Evolutionary conservation across 2,888 invertebrate species (phyloP), one percentile per base, ranked within the genome.

Genomic region (Alloscopus bannaensis): DNA sequence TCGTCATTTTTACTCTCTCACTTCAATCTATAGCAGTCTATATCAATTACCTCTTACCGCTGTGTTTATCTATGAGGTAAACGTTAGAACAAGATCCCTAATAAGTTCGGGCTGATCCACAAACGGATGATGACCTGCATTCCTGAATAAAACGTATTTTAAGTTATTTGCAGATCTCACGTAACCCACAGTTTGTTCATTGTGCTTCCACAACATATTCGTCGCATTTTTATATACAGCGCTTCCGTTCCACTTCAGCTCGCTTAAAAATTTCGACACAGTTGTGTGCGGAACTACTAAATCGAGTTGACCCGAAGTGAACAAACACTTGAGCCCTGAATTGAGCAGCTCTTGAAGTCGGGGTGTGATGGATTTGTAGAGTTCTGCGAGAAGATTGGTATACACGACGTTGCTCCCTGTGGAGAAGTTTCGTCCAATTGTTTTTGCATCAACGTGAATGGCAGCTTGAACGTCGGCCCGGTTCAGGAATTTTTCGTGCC

Each of bases 301-400:
- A 88, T 98, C 97, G 81, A 97, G 88, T 87, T 97, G 97, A 0
- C 97, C 97, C 87, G 93, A 96, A 87, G 97, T 97, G 77, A 96
- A 91, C 60, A 96, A 90, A 22, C 95, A 92, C 87, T 90, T 90
- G 86, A 93, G 94, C 84, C 92, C 81, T 1, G 79, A 57, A 24
- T 85, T 64, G 0, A 94, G 87, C 0, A 95, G 89, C 85, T 93
- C 92, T 0, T 92, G 90, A 69, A 95, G 89, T 91, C 93, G 92
- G 0, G 91, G 91, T 4, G 94, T 93, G 6, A 95, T 93, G 0
- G 94, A 93, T 87, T 94, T 92, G 93, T 96, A 94, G 0, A 96
- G 90, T 88, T 97, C 97, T 36, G 90, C 88, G 82, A 91, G 91
- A 24, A 97, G 88, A 87, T 93, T 90, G 3, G 90, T 86, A 87